Evolutionary conservation across 2,888 invertebrate species (phyloP), one percentile per base, ranked within the genome.

Genomic region (Platycheirus albimanus): DNA sequence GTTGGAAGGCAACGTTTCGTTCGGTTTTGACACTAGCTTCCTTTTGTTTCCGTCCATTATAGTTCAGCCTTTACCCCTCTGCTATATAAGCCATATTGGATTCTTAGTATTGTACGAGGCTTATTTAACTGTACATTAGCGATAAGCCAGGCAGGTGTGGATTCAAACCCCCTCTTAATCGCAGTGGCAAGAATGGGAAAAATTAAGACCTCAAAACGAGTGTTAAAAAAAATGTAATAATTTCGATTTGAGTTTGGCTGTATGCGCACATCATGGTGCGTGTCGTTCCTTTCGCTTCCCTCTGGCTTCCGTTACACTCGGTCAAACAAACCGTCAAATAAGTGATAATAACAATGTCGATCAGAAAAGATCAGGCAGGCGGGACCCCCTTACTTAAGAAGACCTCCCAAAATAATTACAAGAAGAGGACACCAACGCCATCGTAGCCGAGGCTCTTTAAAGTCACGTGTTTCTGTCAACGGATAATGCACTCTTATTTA

Each of bases 141-240:
- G 43, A 28, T 38, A 41, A 17, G 36, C 63, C 13, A 67, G 38
- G 70, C 76, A 71, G 76, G 76, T 71, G 76, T 71, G 54, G 36
- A 6, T 36, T 20, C 17, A 33, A 20, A 45, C 49, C 19, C 51
- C 64, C 70, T 20, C 58, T 56, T 61, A 71, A 66, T 81, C 80
- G 80, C n/a, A n/a, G n/a, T 81, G 81, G 66, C 61, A 64, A 66
- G 81, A 81, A 81, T 81, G 81, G 24, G 24, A 30, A 81, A 81
- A 81, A 81, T 81, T 81, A 81, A 81, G 81, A 76, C 81, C 61
- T 81, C 71, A 76, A 61, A 61, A 66, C 41, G 51, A 43, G 47
- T 66, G 6, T 24, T 61, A 30, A 36, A 66, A 76, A 76, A 58
- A 58, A 20, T 47, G 64, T 49, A 38, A 71, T 81, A 70, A 76